A percentile compares a stretch with the other conserved stretches of the same genome.
Evolutionary conservation across 2,888 invertebrate species (phyloP).

Genomic region (Amiota mariae): DNA sequence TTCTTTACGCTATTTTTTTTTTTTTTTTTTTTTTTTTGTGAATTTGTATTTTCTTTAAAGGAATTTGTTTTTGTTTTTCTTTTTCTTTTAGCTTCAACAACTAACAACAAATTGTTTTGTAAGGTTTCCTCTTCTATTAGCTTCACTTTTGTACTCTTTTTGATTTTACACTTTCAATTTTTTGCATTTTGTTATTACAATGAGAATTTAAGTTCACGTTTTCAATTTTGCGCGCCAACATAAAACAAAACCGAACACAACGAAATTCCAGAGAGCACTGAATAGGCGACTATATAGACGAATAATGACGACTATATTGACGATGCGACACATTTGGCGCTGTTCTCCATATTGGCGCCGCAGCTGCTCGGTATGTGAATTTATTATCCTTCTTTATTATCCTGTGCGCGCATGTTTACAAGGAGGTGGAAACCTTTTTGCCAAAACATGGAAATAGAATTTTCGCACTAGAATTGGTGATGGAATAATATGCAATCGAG

Average conservation of each 20-base stretch:
- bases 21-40: background rate
- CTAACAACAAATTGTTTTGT: conserved; percentile 9
- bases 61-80: conserved; percentile 6
- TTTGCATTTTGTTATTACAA: conserved; percentile 30
- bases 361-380: too few species aligned
- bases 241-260: conserved; percentile 46
- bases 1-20: background rate
- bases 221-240: conserved; percentile 36
- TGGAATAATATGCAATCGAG: too few species aligned
- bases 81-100: background rate
- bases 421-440: too few species aligned
- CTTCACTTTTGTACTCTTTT: conserved; percentile 1
- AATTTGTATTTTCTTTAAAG: background rate
- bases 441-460: too few species aligned
- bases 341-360: too few species aligned
- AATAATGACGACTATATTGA: too few species aligned
- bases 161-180: background rate
- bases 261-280: conserved; percentile 55
- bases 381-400: too few species aligned
- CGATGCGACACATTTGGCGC: too few species aligned
- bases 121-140: conserved; percentile 22
- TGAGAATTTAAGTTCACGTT: conserved; percentile 31
- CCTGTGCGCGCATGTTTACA: too few species aligned
- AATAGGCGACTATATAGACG: conserved; percentile 13
- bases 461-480: too few species aligned